Percentiles rank a stretch among this genome's conserved stretches.
Evolutionary conservation across 2,113 vertebrate species (phyloP).

Genomic region (Gnathonemus echidnorhynchus): DNA sequence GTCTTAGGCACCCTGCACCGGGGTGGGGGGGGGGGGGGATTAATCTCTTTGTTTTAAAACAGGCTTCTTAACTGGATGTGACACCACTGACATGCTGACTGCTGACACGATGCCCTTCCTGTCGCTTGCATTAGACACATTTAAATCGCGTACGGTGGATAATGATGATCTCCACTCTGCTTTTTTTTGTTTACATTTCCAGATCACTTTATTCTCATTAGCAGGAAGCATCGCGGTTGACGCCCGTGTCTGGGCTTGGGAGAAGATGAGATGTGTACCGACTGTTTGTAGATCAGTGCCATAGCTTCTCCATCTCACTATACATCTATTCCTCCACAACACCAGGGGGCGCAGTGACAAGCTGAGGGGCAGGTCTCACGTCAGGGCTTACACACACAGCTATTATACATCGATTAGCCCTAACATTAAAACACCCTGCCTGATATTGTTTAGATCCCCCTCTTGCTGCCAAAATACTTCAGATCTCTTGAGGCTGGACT

Average conservation of each 20-base stretch:
- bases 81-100: neutral
- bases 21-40: neutral
- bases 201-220: neutral
- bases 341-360: neutral
- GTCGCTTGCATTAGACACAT: neutral
- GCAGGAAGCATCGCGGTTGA: neutral
- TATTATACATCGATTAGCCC: neutral
- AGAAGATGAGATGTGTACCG: neutral
- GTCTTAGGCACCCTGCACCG: neutral
- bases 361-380: neutral
- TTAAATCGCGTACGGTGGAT: neutral
- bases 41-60: slow-evolving; percentile 12
- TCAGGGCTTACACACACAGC: neutral
- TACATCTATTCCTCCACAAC: neutral
- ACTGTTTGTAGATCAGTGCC: neutral
- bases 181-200: neutral
- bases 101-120: neutral
- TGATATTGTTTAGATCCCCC: neutral
- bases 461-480: neutral
- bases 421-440: neutral
- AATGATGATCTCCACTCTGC: neutral
- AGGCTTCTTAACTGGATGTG: neutral
- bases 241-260: neutral
- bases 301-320: neutral
- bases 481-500: neutral